phyloP scores from a whole-genome alignment of 2,888 invertebrate genomes.

The Cataglyphis albicans region DNA sequence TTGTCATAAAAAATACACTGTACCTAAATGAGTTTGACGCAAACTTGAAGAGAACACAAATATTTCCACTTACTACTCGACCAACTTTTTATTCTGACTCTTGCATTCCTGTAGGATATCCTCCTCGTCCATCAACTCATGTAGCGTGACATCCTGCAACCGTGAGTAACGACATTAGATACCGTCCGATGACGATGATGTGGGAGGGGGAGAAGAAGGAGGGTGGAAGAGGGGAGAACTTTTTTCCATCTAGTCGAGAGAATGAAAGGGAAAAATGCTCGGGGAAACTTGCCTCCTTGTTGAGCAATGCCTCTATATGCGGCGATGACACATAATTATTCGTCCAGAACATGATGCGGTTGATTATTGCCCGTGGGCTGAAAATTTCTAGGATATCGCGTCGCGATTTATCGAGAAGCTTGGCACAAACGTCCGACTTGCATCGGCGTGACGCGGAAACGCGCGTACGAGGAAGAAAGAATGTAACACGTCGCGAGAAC shows the following conservation, averaged over 20 bases:
- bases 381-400: neutral
- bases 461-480: constrained; percentile 59
- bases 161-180: constrained; percentile 45
- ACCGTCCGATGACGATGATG: neutral
- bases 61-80: constrained; percentile 93
- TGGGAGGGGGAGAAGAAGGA: neutral
- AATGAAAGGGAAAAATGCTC: neutral
- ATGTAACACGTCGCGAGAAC: constrained; percentile 66
- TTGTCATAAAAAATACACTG: constrained; percentile 30
- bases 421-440: constrained; percentile 62
- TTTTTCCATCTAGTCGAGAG: neutral
- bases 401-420: constrained; percentile 60
- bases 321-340: constrained; percentile 91
- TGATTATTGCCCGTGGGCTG: neutral
- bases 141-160: constrained; percentile 94
- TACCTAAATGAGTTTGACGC: neutral
- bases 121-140: constrained; percentile 96
- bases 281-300: constrained; percentile 89
- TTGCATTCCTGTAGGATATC: constrained; percentile 98
- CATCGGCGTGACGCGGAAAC: constrained; percentile 66
- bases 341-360: constrained; percentile 92
- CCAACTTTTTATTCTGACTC: constrained; percentile 94
- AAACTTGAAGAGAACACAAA: neutral
- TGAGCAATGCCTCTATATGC: constrained; percentile 92
- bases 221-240: neutral